Evolutionary conservation across 2,113 vertebrate species (phyloP).

Genomic region (Pongo pygmaeus): DNA sequence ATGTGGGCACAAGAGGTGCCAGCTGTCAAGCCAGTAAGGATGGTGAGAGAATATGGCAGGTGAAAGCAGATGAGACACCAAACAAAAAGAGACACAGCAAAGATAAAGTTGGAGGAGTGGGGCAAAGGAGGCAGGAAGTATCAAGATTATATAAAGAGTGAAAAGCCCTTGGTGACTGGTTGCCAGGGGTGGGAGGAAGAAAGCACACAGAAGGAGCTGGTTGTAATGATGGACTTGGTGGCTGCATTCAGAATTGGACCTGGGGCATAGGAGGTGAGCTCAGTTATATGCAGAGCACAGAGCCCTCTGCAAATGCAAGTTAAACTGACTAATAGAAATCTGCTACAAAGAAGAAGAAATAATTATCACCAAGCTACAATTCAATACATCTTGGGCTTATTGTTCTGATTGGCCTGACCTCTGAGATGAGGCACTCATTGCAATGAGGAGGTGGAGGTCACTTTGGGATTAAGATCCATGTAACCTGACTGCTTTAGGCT

Average conservation of each 20-base stretch:
- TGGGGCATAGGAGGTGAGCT: background rate
- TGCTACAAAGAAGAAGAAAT: conserved; percentile 58
- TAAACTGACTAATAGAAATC: conserved; percentile 17
- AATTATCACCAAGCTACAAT: conserved; percentile 68
- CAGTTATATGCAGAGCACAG: conserved; percentile 53
- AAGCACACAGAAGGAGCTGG: background rate
- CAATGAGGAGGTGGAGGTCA: conserved; percentile 64
- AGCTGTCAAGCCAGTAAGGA: background rate
- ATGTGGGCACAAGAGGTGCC: background rate
- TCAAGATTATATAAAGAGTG: background rate
- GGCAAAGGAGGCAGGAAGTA: background rate
- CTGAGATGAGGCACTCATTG: conserved; percentile 73
- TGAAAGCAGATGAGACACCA: background rate
- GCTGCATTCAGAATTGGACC: background rate
- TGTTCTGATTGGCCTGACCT: conserved; percentile 76
- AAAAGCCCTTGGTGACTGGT: background rate
- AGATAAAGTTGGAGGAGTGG: background rate
- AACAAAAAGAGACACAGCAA: background rate
- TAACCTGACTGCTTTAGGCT: conserved; percentile 61
- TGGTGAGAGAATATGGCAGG: background rate
- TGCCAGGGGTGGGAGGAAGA: background rate
- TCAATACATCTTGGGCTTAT: conserved; percentile 60
- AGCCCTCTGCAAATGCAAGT: conserved; percentile 61
- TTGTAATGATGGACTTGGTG: background rate
- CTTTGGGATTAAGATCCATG: conserved; percentile 76